Percentiles rank a stretch among this genome's conserved stretches.
Conservation (phyloP, 2,113 vertebrate genomes). For the Sturnira hondurensis region DNA sequence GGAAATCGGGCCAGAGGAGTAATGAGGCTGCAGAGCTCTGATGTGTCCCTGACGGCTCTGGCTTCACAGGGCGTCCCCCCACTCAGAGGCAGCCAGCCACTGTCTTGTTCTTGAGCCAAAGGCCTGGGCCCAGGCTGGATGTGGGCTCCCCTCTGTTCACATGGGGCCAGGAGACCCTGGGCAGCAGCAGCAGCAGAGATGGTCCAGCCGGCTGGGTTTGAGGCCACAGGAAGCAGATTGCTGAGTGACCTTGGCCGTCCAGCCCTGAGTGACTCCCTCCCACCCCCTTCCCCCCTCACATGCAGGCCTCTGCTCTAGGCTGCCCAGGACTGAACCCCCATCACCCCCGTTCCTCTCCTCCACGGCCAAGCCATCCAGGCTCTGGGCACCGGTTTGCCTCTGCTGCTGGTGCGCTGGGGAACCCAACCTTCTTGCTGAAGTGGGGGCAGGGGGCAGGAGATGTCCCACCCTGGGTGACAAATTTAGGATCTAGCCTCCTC, state of each 20-base stretch:
- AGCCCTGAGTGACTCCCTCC: accelerated
- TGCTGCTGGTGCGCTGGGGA: background rate
- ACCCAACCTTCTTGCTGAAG: background rate
- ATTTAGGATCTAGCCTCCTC: background rate
- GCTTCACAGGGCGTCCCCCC: background rate
- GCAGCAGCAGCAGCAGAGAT: background rate
- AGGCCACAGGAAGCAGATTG: background rate
- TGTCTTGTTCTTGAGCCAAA: background rate
- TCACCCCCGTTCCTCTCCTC: background rate
- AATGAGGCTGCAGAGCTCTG: background rate
- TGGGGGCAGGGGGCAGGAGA: background rate
- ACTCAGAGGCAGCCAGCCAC: background rate
- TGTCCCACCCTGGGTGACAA: accelerated
- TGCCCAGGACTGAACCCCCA: background rate
- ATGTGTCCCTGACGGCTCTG: background rate
- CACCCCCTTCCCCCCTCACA: background rate
- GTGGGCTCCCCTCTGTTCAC: background rate
- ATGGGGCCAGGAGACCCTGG: accelerated
- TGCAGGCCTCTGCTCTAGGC: background rate
- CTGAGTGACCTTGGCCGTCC: accelerated
- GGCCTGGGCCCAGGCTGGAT: background rate
- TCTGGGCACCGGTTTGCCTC: background rate
- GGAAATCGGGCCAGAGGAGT: slow-evolving; percentile 41
- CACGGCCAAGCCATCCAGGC: accelerated
- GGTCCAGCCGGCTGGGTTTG: background rate